These are phyloP conservation scores for Coracias cyanogaster DNA, from an alignment of 2,797 vertebrate genomes.

Conservation along the genomic window DNA sequence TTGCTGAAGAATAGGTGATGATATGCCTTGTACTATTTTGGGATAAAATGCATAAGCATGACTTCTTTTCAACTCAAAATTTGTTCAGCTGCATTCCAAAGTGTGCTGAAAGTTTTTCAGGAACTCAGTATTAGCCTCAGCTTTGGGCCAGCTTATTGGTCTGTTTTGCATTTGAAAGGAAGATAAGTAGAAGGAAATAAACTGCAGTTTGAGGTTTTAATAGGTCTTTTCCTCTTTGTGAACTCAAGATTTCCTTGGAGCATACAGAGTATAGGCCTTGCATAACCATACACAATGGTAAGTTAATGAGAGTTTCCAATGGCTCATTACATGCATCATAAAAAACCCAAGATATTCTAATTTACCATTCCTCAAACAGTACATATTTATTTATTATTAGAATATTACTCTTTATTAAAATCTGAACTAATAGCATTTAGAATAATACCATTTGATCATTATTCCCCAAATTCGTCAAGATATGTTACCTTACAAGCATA, in stretches of 20 bases:
- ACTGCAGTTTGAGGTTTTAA: not conserved
- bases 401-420: not conserved
- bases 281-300: not conserved
- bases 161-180: conserved; percentile 3
- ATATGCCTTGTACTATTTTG: not conserved
- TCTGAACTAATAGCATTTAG: not conserved
- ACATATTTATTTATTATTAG: not conserved
- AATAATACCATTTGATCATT: not conserved
- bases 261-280: not conserved
- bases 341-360: not conserved
- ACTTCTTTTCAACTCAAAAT: not conserved
- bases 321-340: not conserved
- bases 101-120: not conserved
- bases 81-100: not conserved
- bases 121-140: not conserved
- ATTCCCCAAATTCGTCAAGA: not conserved
- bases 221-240: not conserved
- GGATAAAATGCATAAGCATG: not conserved
- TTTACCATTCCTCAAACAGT: not conserved
- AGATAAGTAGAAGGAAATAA: not conserved
- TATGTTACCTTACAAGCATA: not conserved
- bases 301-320: not conserved
- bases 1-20: not conserved
- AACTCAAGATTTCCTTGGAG: not conserved
- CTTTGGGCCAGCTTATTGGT: not conserved